phyloP scores from a whole-genome alignment of 2,113 vertebrate species.

The Pluvianellus socialis region DNA sequence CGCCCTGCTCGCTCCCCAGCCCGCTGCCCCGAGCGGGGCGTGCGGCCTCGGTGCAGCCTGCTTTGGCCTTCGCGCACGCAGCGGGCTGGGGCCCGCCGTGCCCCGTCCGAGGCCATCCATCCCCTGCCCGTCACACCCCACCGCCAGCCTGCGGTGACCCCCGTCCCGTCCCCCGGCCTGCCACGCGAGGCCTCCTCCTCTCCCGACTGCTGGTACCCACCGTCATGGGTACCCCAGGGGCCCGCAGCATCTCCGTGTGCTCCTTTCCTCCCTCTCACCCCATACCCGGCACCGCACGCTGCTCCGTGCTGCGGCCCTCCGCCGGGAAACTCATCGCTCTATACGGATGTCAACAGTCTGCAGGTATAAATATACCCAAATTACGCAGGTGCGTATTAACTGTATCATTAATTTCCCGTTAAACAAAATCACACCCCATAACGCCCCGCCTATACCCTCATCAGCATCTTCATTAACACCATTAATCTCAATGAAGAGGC shows the following conservation, averaged over 20 bases:
- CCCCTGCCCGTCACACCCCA: not conserved
- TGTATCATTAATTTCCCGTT: not conserved
- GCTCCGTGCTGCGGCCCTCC: not conserved
- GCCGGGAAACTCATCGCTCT: not conserved
- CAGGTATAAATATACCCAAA: not conserved
- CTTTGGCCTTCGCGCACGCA: accelerated
- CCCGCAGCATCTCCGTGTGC: accelerated
- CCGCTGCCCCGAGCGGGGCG: too few relatives aligned
- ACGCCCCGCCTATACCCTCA: accelerated
- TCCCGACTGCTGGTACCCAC: not conserved
- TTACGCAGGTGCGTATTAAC: not conserved
- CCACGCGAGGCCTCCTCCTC: not conserved
- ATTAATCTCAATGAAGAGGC: not conserved
- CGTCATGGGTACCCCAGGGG: not conserved
- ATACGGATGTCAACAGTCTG: accelerated
- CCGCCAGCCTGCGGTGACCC: accelerated
- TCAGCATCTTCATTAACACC: not conserved
- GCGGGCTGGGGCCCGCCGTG: accelerated
- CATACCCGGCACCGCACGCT: too few relatives aligned
- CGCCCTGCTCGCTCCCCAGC: not conserved
- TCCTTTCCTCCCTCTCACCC: not conserved
- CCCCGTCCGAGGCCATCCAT: accelerated
- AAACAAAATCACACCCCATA: not conserved
- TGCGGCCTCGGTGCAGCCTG: accelerated
- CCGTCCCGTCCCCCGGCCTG: not conserved